Percentiles rank a stretch among this genome's conserved stretches.
These are phyloP conservation scores for Peucedramus taeniatus DNA, from an alignment of 2,113 vertebrate genomes.

Conservation along the genomic window DNA sequence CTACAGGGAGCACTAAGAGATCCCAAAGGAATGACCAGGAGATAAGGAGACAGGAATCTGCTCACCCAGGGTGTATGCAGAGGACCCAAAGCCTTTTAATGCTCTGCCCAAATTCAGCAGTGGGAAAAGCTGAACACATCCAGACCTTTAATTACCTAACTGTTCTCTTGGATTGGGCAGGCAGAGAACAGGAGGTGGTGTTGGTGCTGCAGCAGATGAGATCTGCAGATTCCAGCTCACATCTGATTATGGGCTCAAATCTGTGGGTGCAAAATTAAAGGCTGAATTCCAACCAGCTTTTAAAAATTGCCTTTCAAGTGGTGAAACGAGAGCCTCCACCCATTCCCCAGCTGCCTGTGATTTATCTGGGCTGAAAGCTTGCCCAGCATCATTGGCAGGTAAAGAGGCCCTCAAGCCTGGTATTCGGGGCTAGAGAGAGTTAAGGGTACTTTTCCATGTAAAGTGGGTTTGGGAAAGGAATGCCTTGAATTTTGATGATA, in stretches of 20 bases:
- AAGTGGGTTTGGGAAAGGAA: slow-evolving; percentile 41
- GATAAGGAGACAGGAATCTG: background rate
- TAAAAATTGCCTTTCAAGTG: slow-evolving; percentile 1
- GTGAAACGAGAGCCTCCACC: background rate
- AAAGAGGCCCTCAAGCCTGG: slow-evolving; percentile 13
- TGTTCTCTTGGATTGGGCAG: background rate
- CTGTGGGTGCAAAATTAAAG: slow-evolving; percentile 40
- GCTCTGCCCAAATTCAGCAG: background rate
- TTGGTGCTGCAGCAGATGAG: background rate
- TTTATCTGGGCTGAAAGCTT: slow-evolving; percentile 10
- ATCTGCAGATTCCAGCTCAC: background rate
- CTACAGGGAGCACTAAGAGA: background rate
- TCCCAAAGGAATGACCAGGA: background rate
- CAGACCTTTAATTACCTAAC: background rate
- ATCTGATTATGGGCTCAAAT: background rate
- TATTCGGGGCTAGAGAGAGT: background rate
- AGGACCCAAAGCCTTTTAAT: background rate
- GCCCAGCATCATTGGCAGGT: slow-evolving; percentile 14
- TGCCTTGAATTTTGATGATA: slow-evolving; percentile 46
- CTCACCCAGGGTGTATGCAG: background rate
- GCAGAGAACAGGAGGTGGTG: background rate
- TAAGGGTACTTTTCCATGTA: slow-evolving; percentile 10
- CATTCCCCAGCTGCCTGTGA: background rate
- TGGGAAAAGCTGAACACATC: background rate
- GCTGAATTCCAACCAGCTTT: background rate